Conservation (phyloP, 2,113 vertebrate genomes). For the Indicator maculatus region DNA sequence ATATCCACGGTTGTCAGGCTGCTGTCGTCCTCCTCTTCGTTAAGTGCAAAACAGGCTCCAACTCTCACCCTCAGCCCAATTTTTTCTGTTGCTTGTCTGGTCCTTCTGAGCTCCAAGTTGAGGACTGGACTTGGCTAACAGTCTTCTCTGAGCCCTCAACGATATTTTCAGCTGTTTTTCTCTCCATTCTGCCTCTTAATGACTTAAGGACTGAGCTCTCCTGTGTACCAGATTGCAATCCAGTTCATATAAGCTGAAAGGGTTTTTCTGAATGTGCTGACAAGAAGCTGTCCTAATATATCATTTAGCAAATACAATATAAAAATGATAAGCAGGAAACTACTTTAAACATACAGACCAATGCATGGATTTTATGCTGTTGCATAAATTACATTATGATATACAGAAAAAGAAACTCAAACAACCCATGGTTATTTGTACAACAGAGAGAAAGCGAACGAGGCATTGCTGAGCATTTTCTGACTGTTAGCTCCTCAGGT, state of each 20-base stretch:
- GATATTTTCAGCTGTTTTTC: not conserved
- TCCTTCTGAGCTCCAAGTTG: not conserved
- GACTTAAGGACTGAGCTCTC: not conserved
- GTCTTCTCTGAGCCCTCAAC: not conserved
- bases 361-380: not conserved
- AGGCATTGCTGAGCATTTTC: not conserved
- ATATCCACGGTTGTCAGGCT: not conserved
- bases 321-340: not conserved
- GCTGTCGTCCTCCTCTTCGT: not conserved
- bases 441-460: not conserved
- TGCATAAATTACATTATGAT: not conserved
- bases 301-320: constrained; percentile 19
- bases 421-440: not conserved
- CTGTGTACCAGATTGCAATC: not conserved
- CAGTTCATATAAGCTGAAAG: constrained; percentile 17
- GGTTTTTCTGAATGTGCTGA: not conserved
- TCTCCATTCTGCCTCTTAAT: not conserved
- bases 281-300: not conserved
- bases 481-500: constrained; percentile 20
- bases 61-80: not conserved
- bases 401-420: not conserved
- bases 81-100: not conserved
- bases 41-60: not conserved
- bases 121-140: not conserved
- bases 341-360: not conserved